These are phyloP conservation scores for Pecten maximus DNA, from an alignment of 2,888 invertebrate species.

Conservation along the genomic window DNA sequence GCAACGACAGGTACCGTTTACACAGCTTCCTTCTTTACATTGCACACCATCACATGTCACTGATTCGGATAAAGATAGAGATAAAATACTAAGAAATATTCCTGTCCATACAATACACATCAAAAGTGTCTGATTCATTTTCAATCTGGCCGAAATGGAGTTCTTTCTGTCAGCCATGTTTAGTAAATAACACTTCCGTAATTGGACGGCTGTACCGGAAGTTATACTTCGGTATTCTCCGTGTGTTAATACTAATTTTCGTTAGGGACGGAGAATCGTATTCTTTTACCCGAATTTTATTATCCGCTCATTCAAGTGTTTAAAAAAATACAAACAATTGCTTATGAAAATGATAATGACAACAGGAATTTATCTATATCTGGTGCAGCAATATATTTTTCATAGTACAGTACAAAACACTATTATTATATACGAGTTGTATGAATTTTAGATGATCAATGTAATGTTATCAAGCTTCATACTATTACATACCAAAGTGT, in stretches of 20 bases:
- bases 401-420: too few relatives aligned
- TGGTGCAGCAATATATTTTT: too few relatives aligned
- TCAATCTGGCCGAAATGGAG: background rate
- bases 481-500: too few relatives aligned
- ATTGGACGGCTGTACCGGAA: background rate
- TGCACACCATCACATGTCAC: conserved; percentile 56
- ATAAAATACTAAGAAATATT: background rate
- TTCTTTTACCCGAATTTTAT: background rate
- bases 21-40: conserved; percentile 89
- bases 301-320: too few relatives aligned
- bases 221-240: background rate
- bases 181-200: conserved; percentile 26
- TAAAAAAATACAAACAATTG: too few relatives aligned
- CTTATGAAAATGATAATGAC: too few relatives aligned
- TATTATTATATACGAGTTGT: too few relatives aligned
- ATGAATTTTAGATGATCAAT: too few relatives aligned
- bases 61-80: conserved; percentile 26
- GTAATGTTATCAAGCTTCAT: too few relatives aligned
- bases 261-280: background rate
- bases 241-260: background rate
- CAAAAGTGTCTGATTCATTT: background rate
- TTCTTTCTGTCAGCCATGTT: background rate
- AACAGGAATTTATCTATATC: too few relatives aligned
- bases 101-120: background rate
- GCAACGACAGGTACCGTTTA: conserved; percentile 91